phyloP scores from a whole-genome alignment of 2,888 invertebrate genomes.

The Lithodes maja region DNA sequence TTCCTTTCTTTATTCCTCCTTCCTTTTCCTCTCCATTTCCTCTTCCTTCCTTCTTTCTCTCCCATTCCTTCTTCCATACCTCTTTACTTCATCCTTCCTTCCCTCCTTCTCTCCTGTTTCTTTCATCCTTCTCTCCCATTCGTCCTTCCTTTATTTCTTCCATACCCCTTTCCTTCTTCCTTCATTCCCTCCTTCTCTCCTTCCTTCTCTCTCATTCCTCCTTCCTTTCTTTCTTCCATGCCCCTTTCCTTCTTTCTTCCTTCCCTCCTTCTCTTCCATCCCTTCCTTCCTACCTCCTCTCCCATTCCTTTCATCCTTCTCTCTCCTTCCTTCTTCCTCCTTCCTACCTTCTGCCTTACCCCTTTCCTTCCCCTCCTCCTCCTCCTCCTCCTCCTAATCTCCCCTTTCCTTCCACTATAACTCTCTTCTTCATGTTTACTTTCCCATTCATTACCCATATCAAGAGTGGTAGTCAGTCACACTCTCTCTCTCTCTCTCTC shows the following conservation, averaged over 20 bases:
- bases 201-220: neutral
- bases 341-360: no score
- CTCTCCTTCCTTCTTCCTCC: neutral
- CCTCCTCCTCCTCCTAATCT: neutral
- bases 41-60: neutral
- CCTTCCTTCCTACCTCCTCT: neutral
- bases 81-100: neutral
- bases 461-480: no score
- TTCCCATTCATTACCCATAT: no score
- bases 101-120: neutral
- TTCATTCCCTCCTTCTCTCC: neutral
- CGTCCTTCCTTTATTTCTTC: neutral
- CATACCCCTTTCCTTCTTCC: neutral
- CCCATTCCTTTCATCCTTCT: neutral
- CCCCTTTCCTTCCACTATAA: neutral
- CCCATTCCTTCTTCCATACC: neutral
- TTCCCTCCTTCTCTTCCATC: neutral
- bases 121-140: neutral
- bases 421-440: no score
- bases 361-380: slow-evolving; percentile 13
- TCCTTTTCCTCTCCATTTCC: neutral
- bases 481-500: no score
- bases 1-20: neutral
- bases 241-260: neutral
- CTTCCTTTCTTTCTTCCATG: neutral